A percentile compares a stretch with the other conserved stretches of the same genome.
Conservation (phyloP, 2,797 vertebrate species). For the Phalloptychus januarius region DNA sequence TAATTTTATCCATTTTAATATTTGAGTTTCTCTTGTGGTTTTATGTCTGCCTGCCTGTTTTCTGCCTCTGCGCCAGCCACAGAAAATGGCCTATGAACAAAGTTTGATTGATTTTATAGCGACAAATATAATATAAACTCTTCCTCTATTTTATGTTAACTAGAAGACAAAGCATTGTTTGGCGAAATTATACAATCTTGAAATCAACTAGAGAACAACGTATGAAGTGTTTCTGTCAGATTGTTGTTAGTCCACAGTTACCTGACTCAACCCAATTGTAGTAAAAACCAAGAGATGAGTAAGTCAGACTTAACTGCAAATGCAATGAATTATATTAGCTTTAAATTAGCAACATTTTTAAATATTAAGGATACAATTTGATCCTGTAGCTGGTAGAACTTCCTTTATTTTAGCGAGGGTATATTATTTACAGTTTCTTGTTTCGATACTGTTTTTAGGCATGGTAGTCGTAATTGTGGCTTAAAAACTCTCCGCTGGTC, state of each 20-base stretch:
- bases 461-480: constrained; percentile 51
- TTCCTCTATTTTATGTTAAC: not conserved
- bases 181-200: not conserved
- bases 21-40: not conserved
- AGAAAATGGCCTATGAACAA: not conserved
- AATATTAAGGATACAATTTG: not conserved
- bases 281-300: not conserved
- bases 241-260: not conserved
- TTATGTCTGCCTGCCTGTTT: not conserved
- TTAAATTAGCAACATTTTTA: not conserved
- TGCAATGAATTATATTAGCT: not conserved
- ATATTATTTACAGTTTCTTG: not conserved
- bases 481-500: constrained; percentile 32
- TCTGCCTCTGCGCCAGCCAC: not conserved
- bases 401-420: not conserved
- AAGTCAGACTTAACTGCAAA: not conserved
- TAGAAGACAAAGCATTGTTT: not conserved
- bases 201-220: not conserved
- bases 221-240: not conserved
- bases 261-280: not conserved
- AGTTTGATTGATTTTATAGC: not conserved
- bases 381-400: not conserved
- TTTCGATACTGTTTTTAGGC: not conserved
- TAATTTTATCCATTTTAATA: not conserved
- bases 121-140: not conserved